Percentiles rank a stretch among this genome's conserved stretches.
phyloP scores from a whole-genome alignment of 2,888 invertebrate genomes.

The Aspidiotus rigidus region DNA sequence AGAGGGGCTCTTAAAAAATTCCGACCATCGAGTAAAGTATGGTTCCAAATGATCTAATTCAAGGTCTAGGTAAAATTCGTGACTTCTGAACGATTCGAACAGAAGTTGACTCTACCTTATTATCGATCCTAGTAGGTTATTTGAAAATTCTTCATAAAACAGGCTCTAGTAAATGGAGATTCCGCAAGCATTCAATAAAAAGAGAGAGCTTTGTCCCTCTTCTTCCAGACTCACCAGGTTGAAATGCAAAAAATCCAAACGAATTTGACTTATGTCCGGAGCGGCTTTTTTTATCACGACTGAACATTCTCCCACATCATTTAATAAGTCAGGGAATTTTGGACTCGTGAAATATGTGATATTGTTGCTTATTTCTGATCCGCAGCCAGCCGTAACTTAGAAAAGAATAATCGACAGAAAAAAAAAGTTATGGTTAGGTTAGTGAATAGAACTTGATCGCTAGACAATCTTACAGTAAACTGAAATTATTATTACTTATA shows the following conservation, averaged over 20 bases:
- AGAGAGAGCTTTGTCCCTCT: too few species aligned
- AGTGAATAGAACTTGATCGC: background rate
- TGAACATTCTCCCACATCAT: conserved; percentile 57
- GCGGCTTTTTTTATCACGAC: conserved; percentile 65
- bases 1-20: too few species aligned
- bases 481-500: too few species aligned
- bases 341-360: conserved; percentile 75
- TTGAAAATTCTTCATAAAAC: too few species aligned
- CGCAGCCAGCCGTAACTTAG: conserved; percentile 58
- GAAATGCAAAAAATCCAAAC: conserved; percentile 75
- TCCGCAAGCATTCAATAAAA: too few species aligned
- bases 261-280: conserved; percentile 69
- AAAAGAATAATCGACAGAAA: background rate
- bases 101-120: too few species aligned
- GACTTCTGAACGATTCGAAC: too few species aligned
- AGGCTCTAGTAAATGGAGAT: too few species aligned
- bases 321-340: conserved; percentile 67
- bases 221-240: conserved; percentile 54
- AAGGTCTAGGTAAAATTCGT: too few species aligned
- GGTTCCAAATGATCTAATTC: too few species aligned
- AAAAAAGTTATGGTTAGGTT: background rate
- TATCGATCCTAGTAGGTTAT: too few species aligned
- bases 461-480: background rate
- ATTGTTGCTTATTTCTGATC: conserved; percentile 62
- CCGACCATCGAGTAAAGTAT: too few species aligned